phyloP scores from a whole-genome alignment of 2,113 vertebrate species.

The Trematomus loennbergii region DNA sequence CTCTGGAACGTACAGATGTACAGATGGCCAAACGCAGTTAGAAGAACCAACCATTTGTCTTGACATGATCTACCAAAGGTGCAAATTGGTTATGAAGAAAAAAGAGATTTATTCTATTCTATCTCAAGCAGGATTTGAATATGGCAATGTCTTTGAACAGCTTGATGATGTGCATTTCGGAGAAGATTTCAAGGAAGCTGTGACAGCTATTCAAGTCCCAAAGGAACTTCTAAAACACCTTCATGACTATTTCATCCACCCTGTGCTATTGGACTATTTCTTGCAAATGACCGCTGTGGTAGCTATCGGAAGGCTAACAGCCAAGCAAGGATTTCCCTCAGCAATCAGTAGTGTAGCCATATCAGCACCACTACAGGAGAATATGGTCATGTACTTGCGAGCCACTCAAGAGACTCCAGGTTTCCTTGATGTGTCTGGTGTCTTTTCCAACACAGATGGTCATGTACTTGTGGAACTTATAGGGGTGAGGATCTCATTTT shows the following conservation, averaged over 20 bases:
- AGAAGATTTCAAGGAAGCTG: slow-evolving; percentile 86
- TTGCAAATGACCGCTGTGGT: slow-evolving; percentile 86
- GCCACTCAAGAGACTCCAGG: slow-evolving; percentile 76
- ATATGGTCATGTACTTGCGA: slow-evolving; percentile 89
- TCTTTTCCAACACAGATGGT: slow-evolving; percentile 85
- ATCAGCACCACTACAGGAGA: slow-evolving; percentile 80
- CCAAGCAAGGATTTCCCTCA: slow-evolving; percentile 84
- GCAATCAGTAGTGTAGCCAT: slow-evolving; percentile 84
- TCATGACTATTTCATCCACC: slow-evolving; percentile 86
- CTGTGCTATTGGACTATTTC: slow-evolving; percentile 89
- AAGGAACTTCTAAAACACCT: slow-evolving; percentile 76
- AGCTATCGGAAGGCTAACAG: slow-evolving; percentile 50
- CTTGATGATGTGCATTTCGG: slow-evolving; percentile 83
- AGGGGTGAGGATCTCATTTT: slow-evolving; percentile 81
- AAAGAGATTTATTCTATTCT: slow-evolving; percentile 84
- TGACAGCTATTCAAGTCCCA: slow-evolving; percentile 83
- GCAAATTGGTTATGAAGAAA: slow-evolving; percentile 71
- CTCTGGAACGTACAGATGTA: slow-evolving; percentile 78
- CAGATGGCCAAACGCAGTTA: slow-evolving; percentile 35
- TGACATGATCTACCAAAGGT: slow-evolving; percentile 81
- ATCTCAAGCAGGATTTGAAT: slow-evolving; percentile 85
- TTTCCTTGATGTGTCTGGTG: slow-evolving; percentile 87
- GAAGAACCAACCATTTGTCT: slow-evolving; percentile 83
- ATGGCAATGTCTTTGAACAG: slow-evolving; percentile 84
- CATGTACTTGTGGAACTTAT: slow-evolving; percentile 86